Conservation (phyloP, 2,113 vertebrate genomes). For the Haemorhous mexicanus region DNA sequence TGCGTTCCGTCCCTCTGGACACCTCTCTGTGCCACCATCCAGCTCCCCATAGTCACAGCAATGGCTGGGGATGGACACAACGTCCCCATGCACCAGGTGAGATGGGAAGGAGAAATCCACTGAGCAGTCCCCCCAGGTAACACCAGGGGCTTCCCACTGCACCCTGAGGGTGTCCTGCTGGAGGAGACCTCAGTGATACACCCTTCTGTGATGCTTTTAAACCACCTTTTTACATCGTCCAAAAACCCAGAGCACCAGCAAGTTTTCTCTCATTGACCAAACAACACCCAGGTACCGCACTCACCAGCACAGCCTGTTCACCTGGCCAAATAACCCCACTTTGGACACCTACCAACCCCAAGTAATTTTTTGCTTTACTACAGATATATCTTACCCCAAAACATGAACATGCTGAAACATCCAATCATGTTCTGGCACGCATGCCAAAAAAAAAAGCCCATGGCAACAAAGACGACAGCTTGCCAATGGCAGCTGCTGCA, state of each 20-base stretch:
- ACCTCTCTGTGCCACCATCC: not conserved
- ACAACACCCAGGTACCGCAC: not conserved
- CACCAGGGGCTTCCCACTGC: not conserved
- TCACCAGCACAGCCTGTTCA: not conserved
- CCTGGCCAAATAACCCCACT: not conserved
- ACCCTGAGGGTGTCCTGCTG: not conserved
- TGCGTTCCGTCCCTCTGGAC: not conserved
- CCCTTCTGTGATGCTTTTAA: not conserved
- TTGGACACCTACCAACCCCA: not conserved
- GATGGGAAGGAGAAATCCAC: not conserved
- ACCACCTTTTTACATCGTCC: not conserved
- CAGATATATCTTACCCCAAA: conserved; percentile 52
- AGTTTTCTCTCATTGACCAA: not conserved
- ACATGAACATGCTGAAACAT: conserved; percentile 28
- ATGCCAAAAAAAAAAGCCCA: conserved; percentile 67
- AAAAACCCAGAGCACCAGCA: not conserved
- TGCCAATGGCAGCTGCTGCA: conserved; percentile 70
- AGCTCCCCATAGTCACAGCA: accelerated
- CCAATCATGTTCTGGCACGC: conserved; percentile 69
- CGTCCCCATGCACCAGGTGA: not conserved
- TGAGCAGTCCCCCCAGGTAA: accelerated
- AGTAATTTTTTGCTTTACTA: conserved; percentile 27
- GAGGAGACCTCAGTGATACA: not conserved
- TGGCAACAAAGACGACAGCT: conserved; percentile 71
- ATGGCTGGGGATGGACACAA: not conserved